Evolutionary conservation across 2,113 vertebrate species (phyloP).

Genomic region (Jacana jacana): DNA sequence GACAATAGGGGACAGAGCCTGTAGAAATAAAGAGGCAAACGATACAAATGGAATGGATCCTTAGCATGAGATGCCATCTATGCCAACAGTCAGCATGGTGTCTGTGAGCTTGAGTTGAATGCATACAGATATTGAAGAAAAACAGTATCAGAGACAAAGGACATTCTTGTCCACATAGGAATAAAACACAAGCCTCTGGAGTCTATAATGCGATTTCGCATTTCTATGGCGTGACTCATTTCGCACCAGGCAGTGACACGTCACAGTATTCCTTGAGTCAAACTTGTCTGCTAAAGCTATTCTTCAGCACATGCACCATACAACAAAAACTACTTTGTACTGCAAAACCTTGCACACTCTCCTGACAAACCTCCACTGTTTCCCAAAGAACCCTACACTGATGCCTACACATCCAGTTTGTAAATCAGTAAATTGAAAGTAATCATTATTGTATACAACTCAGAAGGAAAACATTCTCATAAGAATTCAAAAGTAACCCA

Average conservation of each 20-base stretch:
- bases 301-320: background rate
- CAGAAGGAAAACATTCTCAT: background rate
- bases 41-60: background rate
- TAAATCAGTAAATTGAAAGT: background rate
- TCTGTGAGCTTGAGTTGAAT: background rate
- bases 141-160: slow-evolving; percentile 52
- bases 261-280: background rate
- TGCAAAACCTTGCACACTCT: slow-evolving; percentile 14
- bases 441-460: background rate
- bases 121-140: background rate
- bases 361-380: slow-evolving; percentile 56
- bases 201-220: slow-evolving; percentile 46
- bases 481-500: background rate
- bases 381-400: background rate
- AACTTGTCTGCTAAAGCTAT: slow-evolving; percentile 45
- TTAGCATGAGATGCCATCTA: background rate
- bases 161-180: slow-evolving; percentile 56
- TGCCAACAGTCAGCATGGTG: background rate
- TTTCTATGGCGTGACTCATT: slow-evolving; percentile 64
- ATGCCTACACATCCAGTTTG: background rate
- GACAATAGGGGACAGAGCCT: background rate
- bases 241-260: slow-evolving; percentile 70
- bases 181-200: slow-evolving; percentile 41
- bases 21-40: background rate
- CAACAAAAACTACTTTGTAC: slow-evolving; percentile 71